Conservation (phyloP, 1,140 invertebrate genomes). For the Lanistes nyassanus region DNA sequence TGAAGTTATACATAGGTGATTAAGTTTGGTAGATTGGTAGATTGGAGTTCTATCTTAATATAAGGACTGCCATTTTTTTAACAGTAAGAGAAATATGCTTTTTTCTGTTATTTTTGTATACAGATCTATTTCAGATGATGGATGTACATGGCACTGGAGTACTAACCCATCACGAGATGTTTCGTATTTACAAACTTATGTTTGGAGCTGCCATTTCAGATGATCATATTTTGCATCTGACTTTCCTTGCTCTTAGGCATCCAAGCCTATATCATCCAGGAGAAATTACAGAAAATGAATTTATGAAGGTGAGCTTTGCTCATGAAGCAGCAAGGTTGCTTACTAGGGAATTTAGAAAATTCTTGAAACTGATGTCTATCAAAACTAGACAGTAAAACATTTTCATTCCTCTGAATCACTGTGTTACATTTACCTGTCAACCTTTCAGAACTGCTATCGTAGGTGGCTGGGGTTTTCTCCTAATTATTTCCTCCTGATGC, state of each 20-base stretch:
- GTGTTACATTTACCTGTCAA: not conserved
- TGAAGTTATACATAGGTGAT: not conserved
- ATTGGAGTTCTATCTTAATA: no score
- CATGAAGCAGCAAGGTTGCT: not conserved
- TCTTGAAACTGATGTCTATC: not conserved
- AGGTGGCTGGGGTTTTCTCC: not conserved
- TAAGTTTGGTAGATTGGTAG: not conserved
- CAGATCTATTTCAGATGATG: constrained; percentile 52
- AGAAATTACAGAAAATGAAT: constrained; percentile 46
- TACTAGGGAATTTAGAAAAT: no score
- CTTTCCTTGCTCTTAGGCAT: constrained; percentile 41
- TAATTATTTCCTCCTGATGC: not conserved
- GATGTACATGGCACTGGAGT: constrained; percentile 42
- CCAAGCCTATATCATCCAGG: constrained; percentile 44
- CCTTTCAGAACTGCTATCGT: no score
- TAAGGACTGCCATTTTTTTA: not conserved
- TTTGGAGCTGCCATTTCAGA: constrained; percentile 44
- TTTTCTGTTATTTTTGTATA: constrained; percentile 13
- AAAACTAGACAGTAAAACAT: not conserved
- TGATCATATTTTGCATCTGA: constrained; percentile 52
- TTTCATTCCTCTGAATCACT: no score
- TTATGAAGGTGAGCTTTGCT: constrained; percentile 37
- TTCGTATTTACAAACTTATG: constrained; percentile 46
- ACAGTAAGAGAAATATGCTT: not conserved
- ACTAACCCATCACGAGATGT: constrained; percentile 52